Base-by-base conservation (phyloP, 2,888 invertebrate species). In the Eudemis profundana region DNA sequence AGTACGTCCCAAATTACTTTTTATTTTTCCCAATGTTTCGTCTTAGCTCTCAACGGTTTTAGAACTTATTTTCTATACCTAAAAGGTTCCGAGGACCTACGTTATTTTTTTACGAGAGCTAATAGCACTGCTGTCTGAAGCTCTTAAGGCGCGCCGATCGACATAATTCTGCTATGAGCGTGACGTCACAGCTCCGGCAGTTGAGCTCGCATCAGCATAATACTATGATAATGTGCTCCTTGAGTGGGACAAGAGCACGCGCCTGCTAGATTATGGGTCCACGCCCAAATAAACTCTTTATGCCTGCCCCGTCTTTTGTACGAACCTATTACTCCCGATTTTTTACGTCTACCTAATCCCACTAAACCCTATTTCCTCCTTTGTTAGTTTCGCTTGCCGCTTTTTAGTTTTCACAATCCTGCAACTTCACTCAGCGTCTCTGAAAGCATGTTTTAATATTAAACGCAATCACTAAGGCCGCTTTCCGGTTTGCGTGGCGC, bases 141-240 rank as follows among this genome's bases (percentile, higher is more conserved):
- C 42, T 40, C 19, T 40, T 27, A 14, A 23, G 19, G 21, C 57
- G 5, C 40, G 27, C 10, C 49, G 57, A 50, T 57, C 23, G 67
- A 68, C 69, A 74, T 78, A 77, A 78, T 77, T 75, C 78, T 68
- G 72, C 66, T 74, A 77, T 78, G 78, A 78, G 75, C 77, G 78
- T 82, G 79, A 83, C 81, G 81, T 84, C 84, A 78, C 76, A 72
- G 59, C 73, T 73, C 72, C 75, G 71, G 76, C 77, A 76, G 76
- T 5, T 76, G 77, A 80, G 74, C 80, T 80, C 85, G 82, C 86
- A 89, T 90, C 88, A 89, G 87, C 89, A 90, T 90, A 90, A 90
- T 90, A 76, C 86, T 79, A 81, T 78, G 85, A 87, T 90, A 90
- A 91, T 90, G 86, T 83, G 79, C 80, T 85, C 76, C 85, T 89